Conservation (phyloP, 2,888 invertebrate species). For the Heteropelma amictum region DNA sequence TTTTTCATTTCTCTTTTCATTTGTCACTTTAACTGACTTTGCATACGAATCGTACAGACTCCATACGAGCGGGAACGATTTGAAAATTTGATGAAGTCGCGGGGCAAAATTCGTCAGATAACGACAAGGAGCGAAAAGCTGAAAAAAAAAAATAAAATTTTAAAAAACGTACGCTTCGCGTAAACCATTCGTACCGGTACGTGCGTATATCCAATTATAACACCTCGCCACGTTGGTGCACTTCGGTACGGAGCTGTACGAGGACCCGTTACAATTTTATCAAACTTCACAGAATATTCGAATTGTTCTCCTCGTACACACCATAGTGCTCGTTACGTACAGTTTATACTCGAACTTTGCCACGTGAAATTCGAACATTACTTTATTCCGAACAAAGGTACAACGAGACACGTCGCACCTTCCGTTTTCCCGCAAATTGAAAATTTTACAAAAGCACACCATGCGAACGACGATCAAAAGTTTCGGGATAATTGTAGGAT, state of each 20-base stretch:
- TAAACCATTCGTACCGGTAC: not conserved
- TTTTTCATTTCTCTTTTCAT: slow-evolving; percentile 15
- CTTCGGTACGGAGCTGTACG: not conserved
- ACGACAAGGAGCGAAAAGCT: not conserved
- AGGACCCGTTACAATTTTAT: not conserved
- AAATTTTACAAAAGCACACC: not conserved
- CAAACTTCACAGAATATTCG: slow-evolving; percentile 10
- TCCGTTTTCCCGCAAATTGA: not conserved
- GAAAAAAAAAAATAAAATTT: not conserved
- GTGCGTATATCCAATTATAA: slow-evolving; percentile 17
- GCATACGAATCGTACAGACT: not conserved
- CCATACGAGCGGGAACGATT: not conserved
- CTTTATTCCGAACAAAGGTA: not conserved
- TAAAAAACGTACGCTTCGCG: not conserved
- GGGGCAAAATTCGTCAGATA: not conserved
- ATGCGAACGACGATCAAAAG: no score
- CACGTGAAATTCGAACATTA: no score
- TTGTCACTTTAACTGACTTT: not conserved
- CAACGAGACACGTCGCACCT: no score
- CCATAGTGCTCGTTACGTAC: not conserved
- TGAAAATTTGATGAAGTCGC: slow-evolving; percentile 18
- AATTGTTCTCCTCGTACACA: not conserved
- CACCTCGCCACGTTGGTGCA: not conserved
- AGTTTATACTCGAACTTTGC: no score
- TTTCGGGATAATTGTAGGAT: no score